These are phyloP conservation scores for Chanos chanos DNA, from an alignment of 2,797 vertebrate species.

Conservation along the genomic window DNA sequence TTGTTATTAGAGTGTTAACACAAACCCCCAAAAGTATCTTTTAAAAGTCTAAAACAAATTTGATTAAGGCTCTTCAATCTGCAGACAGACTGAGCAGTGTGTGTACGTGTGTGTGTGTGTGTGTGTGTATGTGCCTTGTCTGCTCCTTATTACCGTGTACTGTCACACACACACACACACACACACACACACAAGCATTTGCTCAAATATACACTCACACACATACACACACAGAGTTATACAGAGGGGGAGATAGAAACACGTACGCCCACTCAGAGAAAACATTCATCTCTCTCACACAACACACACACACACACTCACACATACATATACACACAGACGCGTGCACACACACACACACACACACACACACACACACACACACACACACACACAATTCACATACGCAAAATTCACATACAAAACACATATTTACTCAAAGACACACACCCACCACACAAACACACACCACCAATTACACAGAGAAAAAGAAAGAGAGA, in stretches of 20 bases:
- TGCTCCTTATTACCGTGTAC: constrained; percentile 97
- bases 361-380: constrained; percentile 1
- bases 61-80: constrained; percentile 66
- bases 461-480: background rate
- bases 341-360: background rate
- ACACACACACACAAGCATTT: background rate
- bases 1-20: constrained; percentile 77
- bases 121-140: constrained; percentile 70
- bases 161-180: constrained; percentile 54
- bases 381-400: constrained; percentile 10
- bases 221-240: too few relatives aligned
- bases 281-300: too few relatives aligned
- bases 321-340: background rate
- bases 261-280: too few relatives aligned
- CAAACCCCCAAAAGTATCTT: constrained; percentile 72
- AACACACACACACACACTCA: background rate
- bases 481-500: background rate
- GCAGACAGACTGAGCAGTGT: constrained; percentile 65
- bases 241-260: too few relatives aligned
- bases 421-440: background rate
- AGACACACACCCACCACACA: background rate
- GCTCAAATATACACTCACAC: too few relatives aligned
- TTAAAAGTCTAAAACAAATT: constrained; percentile 77
- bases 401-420: background rate
- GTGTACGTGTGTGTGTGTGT: too few relatives aligned